Conservation (phyloP, 2,797 vertebrate genomes). For the Florisuga fusca region DNA sequence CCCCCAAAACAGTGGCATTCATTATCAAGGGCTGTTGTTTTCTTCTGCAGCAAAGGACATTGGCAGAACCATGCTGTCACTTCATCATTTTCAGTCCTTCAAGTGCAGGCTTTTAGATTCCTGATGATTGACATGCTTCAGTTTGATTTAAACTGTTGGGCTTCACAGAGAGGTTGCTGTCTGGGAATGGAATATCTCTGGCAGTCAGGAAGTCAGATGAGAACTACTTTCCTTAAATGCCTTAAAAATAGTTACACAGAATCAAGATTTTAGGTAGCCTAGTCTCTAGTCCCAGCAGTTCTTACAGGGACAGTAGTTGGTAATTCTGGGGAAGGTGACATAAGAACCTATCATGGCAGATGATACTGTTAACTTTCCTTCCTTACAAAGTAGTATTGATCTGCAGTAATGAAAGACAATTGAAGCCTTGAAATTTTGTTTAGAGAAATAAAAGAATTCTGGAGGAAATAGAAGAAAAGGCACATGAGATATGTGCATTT, state of each 20-base stretch:
- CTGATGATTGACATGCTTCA: neutral
- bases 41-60: neutral
- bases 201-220: neutral
- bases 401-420: neutral
- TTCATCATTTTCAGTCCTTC: neutral
- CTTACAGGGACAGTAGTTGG: rapidly evolving
- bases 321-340: neutral
- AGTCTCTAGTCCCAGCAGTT: neutral
- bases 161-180: neutral
- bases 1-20: neutral
- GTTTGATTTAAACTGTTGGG: neutral
- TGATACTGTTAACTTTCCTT: neutral
- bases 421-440: neutral
- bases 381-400: neutral
- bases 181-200: neutral
- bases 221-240: neutral
- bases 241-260: neutral
- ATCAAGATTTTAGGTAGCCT: neutral
- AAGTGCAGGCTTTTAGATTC: neutral
- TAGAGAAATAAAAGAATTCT: neutral
- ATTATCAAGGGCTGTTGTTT: neutral
- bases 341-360: neutral
- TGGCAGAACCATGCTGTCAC: neutral
- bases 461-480: neutral
- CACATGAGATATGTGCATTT: neutral